phyloP scores from a whole-genome alignment of 2,888 invertebrate genomes.

The Trichopoda pennipes region DNA sequence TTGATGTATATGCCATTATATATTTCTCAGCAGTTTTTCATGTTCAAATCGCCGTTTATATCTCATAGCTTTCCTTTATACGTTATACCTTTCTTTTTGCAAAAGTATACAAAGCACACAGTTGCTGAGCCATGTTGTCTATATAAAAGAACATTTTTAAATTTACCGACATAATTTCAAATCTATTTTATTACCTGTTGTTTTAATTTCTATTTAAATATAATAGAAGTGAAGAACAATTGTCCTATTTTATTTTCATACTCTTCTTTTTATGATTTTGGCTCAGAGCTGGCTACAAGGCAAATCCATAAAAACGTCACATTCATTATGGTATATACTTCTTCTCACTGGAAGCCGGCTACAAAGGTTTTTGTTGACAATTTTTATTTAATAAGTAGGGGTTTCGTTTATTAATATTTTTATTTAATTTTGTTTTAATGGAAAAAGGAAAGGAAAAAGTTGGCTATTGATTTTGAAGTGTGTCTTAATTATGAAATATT shows the following conservation, averaged over 20 bases:
- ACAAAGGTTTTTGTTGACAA: background rate
- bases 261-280: constrained; percentile 3
- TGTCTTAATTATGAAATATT: too few species aligned
- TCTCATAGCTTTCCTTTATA: too few species aligned
- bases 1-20: too few species aligned
- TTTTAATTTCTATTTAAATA: constrained; percentile 1
- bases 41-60: too few species aligned
- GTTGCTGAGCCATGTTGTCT: too few species aligned
- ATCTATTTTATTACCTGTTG: background rate
- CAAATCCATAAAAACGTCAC: constrained; percentile 70
- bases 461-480: background rate
- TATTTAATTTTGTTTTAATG: too few species aligned
- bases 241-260: background rate
- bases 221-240: constrained; percentile 12
- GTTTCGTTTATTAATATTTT: constrained; percentile 30
- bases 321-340: constrained; percentile 65
- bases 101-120: too few species aligned
- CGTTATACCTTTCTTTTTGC: too few species aligned
- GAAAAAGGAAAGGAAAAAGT: background rate
- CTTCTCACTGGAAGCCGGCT: background rate
- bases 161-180: too few species aligned
- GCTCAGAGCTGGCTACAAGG: constrained; percentile 23
- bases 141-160: too few species aligned
- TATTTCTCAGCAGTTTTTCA: too few species aligned
- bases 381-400: background rate